Evolutionary conservation across 2,888 invertebrate genomes (phyloP).

Genomic region (Oscheius sp.): DNA sequence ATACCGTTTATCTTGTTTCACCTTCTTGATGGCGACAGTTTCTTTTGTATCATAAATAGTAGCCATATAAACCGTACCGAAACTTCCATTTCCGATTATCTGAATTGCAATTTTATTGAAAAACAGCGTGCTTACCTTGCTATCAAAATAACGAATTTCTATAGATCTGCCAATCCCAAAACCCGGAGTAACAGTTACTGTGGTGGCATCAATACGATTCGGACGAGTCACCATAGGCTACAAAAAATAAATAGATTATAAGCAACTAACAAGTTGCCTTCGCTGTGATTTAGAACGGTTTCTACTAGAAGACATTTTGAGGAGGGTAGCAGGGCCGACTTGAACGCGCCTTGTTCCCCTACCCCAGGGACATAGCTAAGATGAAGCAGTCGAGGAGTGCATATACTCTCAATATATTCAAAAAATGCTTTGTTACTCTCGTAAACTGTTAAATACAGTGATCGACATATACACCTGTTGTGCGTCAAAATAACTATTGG

Average conservation of each 20-base stretch:
- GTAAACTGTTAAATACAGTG: not conserved
- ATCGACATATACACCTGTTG: too few relatives aligned
- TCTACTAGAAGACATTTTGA: constrained; percentile 13
- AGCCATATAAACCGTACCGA: constrained; percentile 44
- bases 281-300: constrained; percentile 22
- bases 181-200: constrained; percentile 20
- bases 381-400: constrained; percentile 24
- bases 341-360: too few relatives aligned
- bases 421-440: constrained; percentile 2
- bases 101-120: not conserved
- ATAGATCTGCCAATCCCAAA: constrained; percentile 20
- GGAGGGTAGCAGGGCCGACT: constrained; percentile 7
- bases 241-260: not conserved
- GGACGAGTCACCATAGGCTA: constrained; percentile 24
- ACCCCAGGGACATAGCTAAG: constrained; percentile 28
- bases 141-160: constrained; percentile 25
- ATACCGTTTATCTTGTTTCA: constrained; percentile 38
- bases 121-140: constrained; percentile 6
- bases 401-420: constrained; percentile 17
- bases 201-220: constrained; percentile 24
- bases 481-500: too few relatives aligned
- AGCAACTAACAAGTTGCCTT: constrained; percentile 2
- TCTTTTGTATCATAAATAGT: constrained; percentile 38
- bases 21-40: constrained; percentile 44
- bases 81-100: constrained; percentile 45